Evolutionary conservation across 2,888 invertebrate genomes (phyloP), one percentile per base, ranked within the genome.

Genomic region (Bibio marci): DNA sequence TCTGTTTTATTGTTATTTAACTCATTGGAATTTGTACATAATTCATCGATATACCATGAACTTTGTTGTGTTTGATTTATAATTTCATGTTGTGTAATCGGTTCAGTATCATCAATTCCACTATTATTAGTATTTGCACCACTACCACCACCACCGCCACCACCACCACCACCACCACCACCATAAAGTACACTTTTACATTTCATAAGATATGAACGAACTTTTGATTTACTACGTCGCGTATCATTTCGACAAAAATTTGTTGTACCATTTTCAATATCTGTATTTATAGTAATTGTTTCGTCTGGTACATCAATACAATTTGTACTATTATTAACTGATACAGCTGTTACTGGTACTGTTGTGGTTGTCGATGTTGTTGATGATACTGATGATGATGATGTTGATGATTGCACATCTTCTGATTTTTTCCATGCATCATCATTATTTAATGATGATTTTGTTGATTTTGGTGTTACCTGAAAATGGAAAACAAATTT

Each of bases 121-220:
- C 8, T 22, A 8, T 4, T 6, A 22, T 22, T 22, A 6, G 22
- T 22, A 4, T 6, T 22, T 22, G 22, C 8, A 8, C 22, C 22
- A 8, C 22, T 22, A 7, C 28, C 35, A 27, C 28, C 15, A 11
- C 11, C 30, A 39, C 46, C 50, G 41, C 57, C 57, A 48, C 59
- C 59, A 48, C n/a, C n/a, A 7, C 28, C 35, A 27, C 28, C 15
- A 11, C 11, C 30, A 39, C 46, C 50, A 41, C 57, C 57, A 48
- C 59, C 59, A 48, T 57, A 55, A 50, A 61, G 50, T 40, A 58
- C 59, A 48, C 59, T 57, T 53, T 56, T 60, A 48, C 61, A 62
- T 49, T 54, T 57, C 47, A 55, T 55, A 26, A 62, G 51, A 52
- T 62, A 62, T 44, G 51, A 55, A 45, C 61, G 60, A 41, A 62